Percentiles rank a stretch among this genome's conserved stretches.
Conservation (phyloP, 2,113 vertebrate species). For the Caretta caretta region DNA sequence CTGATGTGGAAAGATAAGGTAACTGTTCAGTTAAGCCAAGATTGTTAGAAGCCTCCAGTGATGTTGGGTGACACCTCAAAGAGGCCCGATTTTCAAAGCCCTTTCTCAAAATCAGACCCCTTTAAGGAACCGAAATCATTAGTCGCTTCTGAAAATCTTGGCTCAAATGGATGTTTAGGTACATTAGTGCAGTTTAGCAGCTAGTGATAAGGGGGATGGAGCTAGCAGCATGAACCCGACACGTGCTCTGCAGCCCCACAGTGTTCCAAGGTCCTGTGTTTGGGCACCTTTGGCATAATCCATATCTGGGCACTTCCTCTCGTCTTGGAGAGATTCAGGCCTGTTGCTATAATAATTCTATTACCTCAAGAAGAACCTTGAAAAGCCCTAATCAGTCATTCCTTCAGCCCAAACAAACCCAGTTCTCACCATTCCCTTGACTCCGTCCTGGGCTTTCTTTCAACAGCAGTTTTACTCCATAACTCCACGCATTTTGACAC, state of each 20-base stretch:
- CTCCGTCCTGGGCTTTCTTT: not conserved
- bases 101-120: not conserved
- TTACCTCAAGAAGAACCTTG: constrained; percentile 9
- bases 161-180: not conserved
- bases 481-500: fast-evolving
- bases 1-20: not conserved
- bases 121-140: not conserved
- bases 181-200: not conserved
- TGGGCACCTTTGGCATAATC: not conserved
- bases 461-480: not conserved
- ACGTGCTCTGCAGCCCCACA: not conserved
- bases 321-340: not conserved
- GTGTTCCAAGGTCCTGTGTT: not conserved
- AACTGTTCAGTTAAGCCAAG: not conserved
- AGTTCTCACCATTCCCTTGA: fast-evolving
- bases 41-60: not conserved
- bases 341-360: fast-evolving
- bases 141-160: not conserved
- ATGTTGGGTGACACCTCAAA: not conserved
- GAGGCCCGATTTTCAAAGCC: not conserved
- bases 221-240: too few species aligned
- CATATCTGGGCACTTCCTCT: not conserved
- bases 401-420: constrained; percentile 46
- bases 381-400: constrained; percentile 14
- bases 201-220: not conserved